Conservation (phyloP, 2,797 vertebrate species). For the Percopsis omiscomaycus region DNA sequence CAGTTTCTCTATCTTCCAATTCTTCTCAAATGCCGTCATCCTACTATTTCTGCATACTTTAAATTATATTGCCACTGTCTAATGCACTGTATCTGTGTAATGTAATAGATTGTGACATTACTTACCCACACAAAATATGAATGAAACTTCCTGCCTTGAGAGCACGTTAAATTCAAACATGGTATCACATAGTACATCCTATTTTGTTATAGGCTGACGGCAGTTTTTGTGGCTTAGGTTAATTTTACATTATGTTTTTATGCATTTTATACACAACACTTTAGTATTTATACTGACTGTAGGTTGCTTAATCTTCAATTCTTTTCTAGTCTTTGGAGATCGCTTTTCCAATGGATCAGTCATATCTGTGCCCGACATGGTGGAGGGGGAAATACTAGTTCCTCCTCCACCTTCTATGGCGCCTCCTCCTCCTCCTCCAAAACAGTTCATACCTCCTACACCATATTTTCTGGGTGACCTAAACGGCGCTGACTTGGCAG, state of each 20-base stretch:
- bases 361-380: slow-evolving; percentile 48
- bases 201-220: too few relatives aligned
- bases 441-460: slow-evolving; percentile 56
- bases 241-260: too few relatives aligned
- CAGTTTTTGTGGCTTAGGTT: too few relatives aligned
- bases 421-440: slow-evolving; percentile 72
- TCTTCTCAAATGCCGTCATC: neutral
- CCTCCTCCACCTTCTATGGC: slow-evolving; percentile 75
- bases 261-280: too few relatives aligned
- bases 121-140: too few relatives aligned
- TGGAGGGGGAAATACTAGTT: slow-evolving; percentile 67
- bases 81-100: too few relatives aligned
- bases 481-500: slow-evolving; percentile 32
- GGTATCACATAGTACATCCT: too few relatives aligned
- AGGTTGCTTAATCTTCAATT: slow-evolving; percentile 19
- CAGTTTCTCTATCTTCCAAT: neutral
- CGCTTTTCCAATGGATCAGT: slow-evolving; percentile 58
- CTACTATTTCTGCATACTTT: neutral
- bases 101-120: too few relatives aligned
- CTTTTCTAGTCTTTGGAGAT: slow-evolving; percentile 50
- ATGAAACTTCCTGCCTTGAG: too few relatives aligned
- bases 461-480: slow-evolving; percentile 64
- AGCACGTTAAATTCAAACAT: too few relatives aligned
- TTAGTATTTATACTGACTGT: neutral
- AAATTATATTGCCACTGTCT: neutral